Evolutionary conservation across 2,888 invertebrate genomes (phyloP), one percentile per base, ranked within the genome.

Genomic region (Leucoptera coffeella): DNA sequence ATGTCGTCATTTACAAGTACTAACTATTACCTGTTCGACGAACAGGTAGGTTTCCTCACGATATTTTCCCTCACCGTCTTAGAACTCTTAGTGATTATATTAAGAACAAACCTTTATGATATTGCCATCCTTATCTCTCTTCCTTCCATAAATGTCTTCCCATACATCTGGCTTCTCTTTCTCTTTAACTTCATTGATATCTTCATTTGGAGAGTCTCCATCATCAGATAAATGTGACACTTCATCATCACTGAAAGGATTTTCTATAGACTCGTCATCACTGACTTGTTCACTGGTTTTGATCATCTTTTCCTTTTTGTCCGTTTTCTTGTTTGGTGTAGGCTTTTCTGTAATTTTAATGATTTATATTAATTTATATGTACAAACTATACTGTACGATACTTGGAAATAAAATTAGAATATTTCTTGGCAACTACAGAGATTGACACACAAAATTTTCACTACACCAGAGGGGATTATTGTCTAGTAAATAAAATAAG

Each of bases 131-230:
- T 80, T 79, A 45, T 86, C 85, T 37, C 90, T 74, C 38, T 83
- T 75, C 31, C 94, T 74, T 1, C 95, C 95, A 58, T 96, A 95
- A 47, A 96, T 95, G 62, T 96, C 95, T 69, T 95, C 91, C 82
- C 84, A 85, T 3, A 56, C 44, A 44, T 65, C 62, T 31, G 58
- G 61, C 32, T 56, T 55, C 32, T 44, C 54, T 34, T 45, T 37
- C 15, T 42, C 39, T 15, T 45, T 33, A 12, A 26, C 31, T 30
- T 38, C 34, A 14, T 33, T 37, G 15, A 39, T 33, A 23, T 32
- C 31, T 26, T 32, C 34, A 14, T 35, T 31, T 30, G 43, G 37
- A 23, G 38, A 14, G 41, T 37, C 26, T 40, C 41, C 34, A 36
- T 42, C 45, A 36, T 37, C 47, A 29, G 60, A 62, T 13, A 67